A percentile compares a stretch with the other conserved stretches of the same genome.
These are phyloP conservation scores for Rhombomys opimus DNA, from an alignment of 2,113 vertebrate genomes.

Conservation along the genomic window DNA sequence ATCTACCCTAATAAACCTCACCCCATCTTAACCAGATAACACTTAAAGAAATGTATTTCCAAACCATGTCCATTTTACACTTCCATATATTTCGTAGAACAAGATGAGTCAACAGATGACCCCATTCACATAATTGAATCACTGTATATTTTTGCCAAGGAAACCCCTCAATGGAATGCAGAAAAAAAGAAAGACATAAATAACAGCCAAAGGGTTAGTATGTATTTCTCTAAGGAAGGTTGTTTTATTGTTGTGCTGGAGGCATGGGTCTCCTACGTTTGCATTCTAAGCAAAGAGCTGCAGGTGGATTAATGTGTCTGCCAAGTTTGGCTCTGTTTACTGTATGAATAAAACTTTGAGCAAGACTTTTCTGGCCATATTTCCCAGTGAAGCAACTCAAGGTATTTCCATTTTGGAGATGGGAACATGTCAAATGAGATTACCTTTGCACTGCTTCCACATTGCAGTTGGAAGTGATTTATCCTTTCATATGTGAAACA, in stretches of 20 bases:
- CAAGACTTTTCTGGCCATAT: conserved; percentile 75
- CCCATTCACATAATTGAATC: background rate
- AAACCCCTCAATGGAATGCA: background rate
- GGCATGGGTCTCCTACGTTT: conserved; percentile 28
- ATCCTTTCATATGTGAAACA: conserved; percentile 59
- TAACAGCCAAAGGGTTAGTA: background rate
- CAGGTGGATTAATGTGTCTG: conserved; percentile 74
- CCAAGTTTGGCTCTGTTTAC: conserved; percentile 75
- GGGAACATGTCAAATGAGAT: conserved; percentile 68
- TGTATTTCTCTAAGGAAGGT: conserved; percentile 42
- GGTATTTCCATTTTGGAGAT: conserved; percentile 51
- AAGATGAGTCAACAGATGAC: background rate
- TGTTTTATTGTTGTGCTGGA: conserved; percentile 35
- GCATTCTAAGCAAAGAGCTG: conserved; percentile 69
- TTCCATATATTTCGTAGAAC: background rate
- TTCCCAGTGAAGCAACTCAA: conserved; percentile 69
- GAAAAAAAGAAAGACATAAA: background rate
- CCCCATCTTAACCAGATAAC: background rate
- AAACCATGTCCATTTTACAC: background rate
- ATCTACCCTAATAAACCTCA: background rate
- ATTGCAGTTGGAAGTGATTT: conserved; percentile 56
- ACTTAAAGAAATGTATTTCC: background rate
- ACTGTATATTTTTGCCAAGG: background rate
- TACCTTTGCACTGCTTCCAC: conserved; percentile 14
- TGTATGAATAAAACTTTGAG: conserved; percentile 77